These are phyloP conservation scores for Ctenicera cuprea DNA, from an alignment of 2,888 invertebrate genomes.

Conservation along the genomic window DNA sequence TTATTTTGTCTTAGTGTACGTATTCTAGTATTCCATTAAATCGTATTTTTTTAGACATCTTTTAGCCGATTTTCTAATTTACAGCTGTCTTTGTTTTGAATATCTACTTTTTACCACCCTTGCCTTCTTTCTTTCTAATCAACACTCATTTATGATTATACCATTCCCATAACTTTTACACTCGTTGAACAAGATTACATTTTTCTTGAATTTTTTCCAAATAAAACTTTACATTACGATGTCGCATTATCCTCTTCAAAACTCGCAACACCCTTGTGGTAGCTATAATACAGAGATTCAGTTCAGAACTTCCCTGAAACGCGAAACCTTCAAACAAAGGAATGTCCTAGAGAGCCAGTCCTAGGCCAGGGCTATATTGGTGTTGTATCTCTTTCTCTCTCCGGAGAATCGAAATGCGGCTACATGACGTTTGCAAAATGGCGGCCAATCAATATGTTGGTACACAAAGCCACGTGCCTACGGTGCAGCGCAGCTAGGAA, in stretches of 20 bases:
- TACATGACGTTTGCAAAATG: slow-evolving; percentile 53
- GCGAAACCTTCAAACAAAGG: slow-evolving; percentile 37
- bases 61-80: too few species aligned
- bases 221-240: too few species aligned
- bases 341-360: slow-evolving; percentile 48
- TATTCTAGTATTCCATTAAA: too few species aligned
- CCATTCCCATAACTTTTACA: too few species aligned
- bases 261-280: slow-evolving; percentile 1
- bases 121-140: too few species aligned
- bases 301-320: slow-evolving; percentile 18
- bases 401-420: slow-evolving; percentile 33
- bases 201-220: too few species aligned
- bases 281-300: slow-evolving; percentile 11
- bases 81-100: too few species aligned
- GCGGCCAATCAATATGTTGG: slow-evolving; percentile 66
- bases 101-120: too few species aligned
- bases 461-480: slow-evolving; percentile 62
- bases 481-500: slow-evolving; percentile 61
- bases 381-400: slow-evolving; percentile 58
- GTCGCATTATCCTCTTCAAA: neutral
- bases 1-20: too few species aligned
- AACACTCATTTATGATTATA: too few species aligned
- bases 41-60: too few species aligned
- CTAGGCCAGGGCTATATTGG: slow-evolving; percentile 61
- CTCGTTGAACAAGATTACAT: too few species aligned